Evolutionary conservation across 2,113 vertebrate species (phyloP).

Genomic region (Otocyon megalotis): DNA sequence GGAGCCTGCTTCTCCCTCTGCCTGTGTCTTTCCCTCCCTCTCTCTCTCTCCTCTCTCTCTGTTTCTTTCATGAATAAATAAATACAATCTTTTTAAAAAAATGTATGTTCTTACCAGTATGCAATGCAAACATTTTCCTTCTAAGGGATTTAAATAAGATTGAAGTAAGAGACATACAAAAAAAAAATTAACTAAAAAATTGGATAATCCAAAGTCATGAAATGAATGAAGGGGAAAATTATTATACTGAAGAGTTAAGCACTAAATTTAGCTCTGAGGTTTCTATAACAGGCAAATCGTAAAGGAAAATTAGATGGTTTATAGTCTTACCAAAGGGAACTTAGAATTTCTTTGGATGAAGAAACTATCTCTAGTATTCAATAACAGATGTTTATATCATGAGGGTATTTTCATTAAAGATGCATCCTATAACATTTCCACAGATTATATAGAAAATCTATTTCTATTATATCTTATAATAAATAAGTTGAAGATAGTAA

Average conservation of each 20-base stretch:
- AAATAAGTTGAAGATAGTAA: constrained; percentile 2
- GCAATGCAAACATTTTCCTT: not conserved
- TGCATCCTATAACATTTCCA: not conserved
- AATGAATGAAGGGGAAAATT: not conserved
- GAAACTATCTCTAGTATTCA: constrained; percentile 19
- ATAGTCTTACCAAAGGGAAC: not conserved
- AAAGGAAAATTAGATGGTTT: constrained; percentile 59
- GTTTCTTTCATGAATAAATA: too few species aligned
- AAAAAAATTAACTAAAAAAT: constrained; percentile 44
- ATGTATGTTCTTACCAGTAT: not conserved
- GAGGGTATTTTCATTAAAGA: constrained; percentile 27
- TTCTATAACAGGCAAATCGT: constrained; percentile 50
- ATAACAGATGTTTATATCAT: constrained; percentile 39
- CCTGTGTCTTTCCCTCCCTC: too few species aligned
- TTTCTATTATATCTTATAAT: constrained; percentile 10
- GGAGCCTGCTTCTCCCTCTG: too few species aligned
- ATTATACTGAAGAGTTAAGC: not conserved
- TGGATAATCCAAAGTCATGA: constrained; percentile 14
- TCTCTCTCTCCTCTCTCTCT: too few species aligned
- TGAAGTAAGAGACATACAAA: not conserved
- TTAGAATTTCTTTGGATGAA: constrained; percentile 16
- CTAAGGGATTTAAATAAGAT: not conserved
- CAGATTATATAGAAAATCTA: constrained; percentile 48
- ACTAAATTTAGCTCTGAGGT: constrained; percentile 35
- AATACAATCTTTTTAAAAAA: not conserved